Evolutionary conservation across 2,113 vertebrate genomes (phyloP).

Genomic region (Okapia johnstoni): DNA sequence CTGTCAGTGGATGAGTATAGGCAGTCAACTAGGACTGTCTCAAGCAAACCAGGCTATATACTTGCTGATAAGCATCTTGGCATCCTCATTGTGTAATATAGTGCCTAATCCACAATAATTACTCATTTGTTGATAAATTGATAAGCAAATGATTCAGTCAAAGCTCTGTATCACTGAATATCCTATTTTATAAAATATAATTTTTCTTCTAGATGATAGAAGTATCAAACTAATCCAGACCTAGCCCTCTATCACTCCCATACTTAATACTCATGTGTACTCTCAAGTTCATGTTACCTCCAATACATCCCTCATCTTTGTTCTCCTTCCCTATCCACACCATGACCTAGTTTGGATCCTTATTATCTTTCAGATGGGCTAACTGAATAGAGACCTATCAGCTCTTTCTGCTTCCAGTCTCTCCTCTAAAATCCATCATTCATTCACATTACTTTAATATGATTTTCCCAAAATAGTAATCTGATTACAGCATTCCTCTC

Average conservation of each 20-base stretch:
- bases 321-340: not conserved
- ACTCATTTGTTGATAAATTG: not conserved
- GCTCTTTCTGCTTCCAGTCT: not conserved
- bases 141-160: not conserved
- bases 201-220: not conserved
- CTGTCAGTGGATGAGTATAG: not conserved
- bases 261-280: not conserved
- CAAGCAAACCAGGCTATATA: not conserved
- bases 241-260: not conserved
- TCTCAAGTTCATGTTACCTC: not conserved
- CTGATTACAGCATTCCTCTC: not conserved
- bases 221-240: not conserved
- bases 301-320: not conserved
- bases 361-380: not conserved
- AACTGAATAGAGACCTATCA: not conserved
- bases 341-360: not conserved
- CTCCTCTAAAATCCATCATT: not conserved
- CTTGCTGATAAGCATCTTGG: not conserved
- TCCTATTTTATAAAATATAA: not conserved
- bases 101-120: not conserved
- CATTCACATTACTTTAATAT: not conserved
- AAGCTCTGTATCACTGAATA: not conserved
- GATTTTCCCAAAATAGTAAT: not conserved
- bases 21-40: not conserved
- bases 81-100: not conserved